A percentile compares a stretch with the other conserved stretches of the same genome.
Conservation (phyloP, 1,140 invertebrate genomes). For the Procambarus clarkii region DNA sequence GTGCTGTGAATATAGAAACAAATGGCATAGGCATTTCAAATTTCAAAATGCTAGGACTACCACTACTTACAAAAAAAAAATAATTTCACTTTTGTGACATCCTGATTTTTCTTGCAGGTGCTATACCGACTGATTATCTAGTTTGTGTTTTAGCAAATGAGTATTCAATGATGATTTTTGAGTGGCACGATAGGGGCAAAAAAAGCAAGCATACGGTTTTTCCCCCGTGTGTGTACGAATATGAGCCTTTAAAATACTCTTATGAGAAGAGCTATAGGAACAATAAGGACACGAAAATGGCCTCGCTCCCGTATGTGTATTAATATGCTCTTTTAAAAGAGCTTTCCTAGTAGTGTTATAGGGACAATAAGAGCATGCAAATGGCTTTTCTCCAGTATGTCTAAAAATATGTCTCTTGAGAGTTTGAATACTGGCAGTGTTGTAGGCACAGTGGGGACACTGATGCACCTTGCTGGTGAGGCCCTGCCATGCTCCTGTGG, state of each 20-base stretch:
- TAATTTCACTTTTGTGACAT: neutral
- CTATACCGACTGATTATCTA: neutral
- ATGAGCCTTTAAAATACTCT: conserved; percentile 15
- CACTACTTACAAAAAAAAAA: neutral
- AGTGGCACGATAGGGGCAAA: conserved; percentile 17
- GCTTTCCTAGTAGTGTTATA: conserved; percentile 25
- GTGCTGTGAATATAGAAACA: neutral
- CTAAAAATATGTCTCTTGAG: conserved; percentile 28
- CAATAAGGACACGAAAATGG: conserved; percentile 11
- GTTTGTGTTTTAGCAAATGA: conserved; percentile 26
- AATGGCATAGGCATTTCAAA: neutral
- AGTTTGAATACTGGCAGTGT: conserved; percentile 12
- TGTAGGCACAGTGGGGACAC: conserved; percentile 39
- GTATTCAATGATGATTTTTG: conserved; percentile 22
- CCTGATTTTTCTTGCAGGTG: neutral
- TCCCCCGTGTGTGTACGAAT: conserved; percentile 25
- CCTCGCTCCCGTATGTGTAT: conserved; percentile 11
- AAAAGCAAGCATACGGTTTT: conserved; percentile 10
- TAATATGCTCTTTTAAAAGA: conserved; percentile 22
- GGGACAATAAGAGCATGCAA: conserved; percentile 18
- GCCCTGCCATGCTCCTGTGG: conserved; percentile 30
- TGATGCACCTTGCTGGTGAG: conserved; percentile 29
- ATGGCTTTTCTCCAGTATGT: conserved; percentile 28
- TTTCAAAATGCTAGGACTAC: neutral
- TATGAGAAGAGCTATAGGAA: conserved; percentile 18